Evolutionary conservation across 2,888 invertebrate species (phyloP), one percentile per base, ranked within the genome.

Genomic region (Troglohyphantes excavatus): DNA sequence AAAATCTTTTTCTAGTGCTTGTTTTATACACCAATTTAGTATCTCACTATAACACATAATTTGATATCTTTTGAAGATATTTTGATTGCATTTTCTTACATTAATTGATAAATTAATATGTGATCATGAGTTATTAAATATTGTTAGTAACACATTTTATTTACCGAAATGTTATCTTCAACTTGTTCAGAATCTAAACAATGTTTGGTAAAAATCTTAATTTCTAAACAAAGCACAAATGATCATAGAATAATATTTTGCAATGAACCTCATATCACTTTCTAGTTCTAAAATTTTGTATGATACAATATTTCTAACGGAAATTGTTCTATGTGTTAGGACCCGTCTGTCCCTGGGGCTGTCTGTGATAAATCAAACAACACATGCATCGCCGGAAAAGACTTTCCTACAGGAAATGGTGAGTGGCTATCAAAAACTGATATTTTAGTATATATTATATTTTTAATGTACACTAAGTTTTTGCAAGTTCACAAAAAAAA

Each of bases 371-470:
- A 53, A 19, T 90, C 92, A 2, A 73, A 63, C 9, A 92, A 92
- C 27, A 76, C 92, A 43, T 93, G 93, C 83, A 81, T 89, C 3
- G 70, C 33, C n/a, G 93, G 93, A 7, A 81, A 91, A 70, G 82
- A 92, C 3, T 89, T 93, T 29, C 90, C 91, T 33, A 92, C 92
- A 68, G 93, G 93, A 43, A 93, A 93, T 92, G 93, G 93, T 92
- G 65, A 76, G 90, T 84, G 23, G 43, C 46, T 43, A 33, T 3
- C 33, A 33, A 33, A 33, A 3, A 3, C 33, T 33, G 5, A n/a
- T 53, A 9, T 53, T 53, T 13, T 39, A 39, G 13, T 39, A 39
- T n/a, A n/a, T n/a, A n/a, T n/a, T n/a, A n/a, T n/a, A n/a, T n/a
- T n/a, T n/a, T n/a, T n/a, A n/a, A n/a, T n/a, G n/a, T n/a, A n/a